A percentile compares a stretch with the other conserved stretches of the same genome.
These are phyloP conservation scores for Pangasius sanitwongsei DNA, from an alignment of 2,797 vertebrate genomes.

Conservation along the genomic window DNA sequence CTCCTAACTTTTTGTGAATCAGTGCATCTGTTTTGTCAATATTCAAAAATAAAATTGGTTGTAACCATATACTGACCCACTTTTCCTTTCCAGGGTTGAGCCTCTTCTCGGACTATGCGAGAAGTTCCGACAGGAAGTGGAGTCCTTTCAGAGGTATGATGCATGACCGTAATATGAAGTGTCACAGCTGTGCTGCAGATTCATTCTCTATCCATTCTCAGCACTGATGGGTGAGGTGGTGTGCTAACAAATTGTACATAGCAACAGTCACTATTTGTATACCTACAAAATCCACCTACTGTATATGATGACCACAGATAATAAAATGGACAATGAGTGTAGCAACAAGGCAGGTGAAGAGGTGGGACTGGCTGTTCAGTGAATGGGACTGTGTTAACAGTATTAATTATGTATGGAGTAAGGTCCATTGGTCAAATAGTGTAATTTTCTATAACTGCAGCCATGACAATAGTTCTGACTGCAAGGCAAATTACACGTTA, in stretches of 20 bases:
- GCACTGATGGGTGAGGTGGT: neutral
- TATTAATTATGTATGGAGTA: neutral
- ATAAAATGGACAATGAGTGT: neutral
- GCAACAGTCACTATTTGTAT: neutral
- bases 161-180: neutral
- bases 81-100: slow-evolving; percentile 78
- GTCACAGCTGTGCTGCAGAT: neutral
- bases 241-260: neutral
- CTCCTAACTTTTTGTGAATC: neutral
- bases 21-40: neutral
- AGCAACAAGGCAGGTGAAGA: neutral
- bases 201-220: neutral
- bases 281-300: neutral
- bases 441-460: neutral
- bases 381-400: neutral
- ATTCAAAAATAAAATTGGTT: neutral
- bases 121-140: slow-evolving; percentile 93
- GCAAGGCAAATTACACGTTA: neutral
- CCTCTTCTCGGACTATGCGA: slow-evolving; percentile 87
- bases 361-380: neutral
- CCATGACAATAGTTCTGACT: neutral
- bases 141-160: slow-evolving; percentile 89
- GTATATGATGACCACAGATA: neutral
- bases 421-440: neutral
- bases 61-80: neutral